Conservation (phyloP, 1,140 invertebrate species). For the Pseudomyrmex pallidus region DNA sequence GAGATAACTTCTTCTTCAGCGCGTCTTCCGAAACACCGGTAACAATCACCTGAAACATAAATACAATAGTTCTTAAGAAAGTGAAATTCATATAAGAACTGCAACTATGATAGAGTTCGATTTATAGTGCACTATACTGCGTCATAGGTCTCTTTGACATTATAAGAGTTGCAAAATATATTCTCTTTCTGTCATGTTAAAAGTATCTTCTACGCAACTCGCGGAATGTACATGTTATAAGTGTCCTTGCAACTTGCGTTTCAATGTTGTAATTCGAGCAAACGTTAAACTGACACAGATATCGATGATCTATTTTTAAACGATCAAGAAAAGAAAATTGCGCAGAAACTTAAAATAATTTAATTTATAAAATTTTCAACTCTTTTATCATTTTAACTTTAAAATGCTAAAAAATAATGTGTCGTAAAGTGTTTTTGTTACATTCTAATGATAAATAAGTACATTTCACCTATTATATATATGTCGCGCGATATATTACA, state of each 20-base stretch:
- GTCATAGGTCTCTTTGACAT: conserved; percentile 24
- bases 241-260: conserved; percentile 27
- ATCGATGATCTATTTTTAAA: not conserved
- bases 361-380: not conserved
- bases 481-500: not conserved
- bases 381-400: not conserved
- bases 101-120: not conserved
- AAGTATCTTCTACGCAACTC: conserved; percentile 20
- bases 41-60: conserved; percentile 76
- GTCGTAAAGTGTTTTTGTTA: not conserved
- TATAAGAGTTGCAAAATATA: conserved; percentile 3
- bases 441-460: not conserved
- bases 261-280: conserved; percentile 10
- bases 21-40: conserved; percentile 81
- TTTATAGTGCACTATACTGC: not conserved
- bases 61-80: not conserved
- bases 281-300: not conserved
- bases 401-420: not conserved
- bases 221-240: not conserved
- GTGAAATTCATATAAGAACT: not conserved
- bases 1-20: conserved; percentile 82
- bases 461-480: not conserved
- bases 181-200: not conserved
- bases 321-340: not conserved
- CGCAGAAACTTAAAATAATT: too few relatives aligned